Percentiles rank a stretch among this genome's conserved stretches.
phyloP scores from a whole-genome alignment of 2,888 invertebrate genomes.

The Drosophila recens region DNA sequence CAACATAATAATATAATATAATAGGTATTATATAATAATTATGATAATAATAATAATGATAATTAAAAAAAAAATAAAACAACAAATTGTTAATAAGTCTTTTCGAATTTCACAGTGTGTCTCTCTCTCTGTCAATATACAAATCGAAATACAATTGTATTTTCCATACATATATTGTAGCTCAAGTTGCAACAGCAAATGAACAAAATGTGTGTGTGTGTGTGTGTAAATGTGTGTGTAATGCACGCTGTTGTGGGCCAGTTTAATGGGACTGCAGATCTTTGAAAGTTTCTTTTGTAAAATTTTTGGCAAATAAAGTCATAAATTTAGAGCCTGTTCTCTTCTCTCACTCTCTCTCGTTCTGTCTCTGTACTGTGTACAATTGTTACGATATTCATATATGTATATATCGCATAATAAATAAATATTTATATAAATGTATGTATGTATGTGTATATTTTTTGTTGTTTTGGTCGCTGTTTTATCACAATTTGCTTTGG shows the following conservation, averaged over 20 bases:
- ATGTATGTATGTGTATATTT: conserved; percentile 14
- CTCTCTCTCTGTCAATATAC: conserved; percentile 70
- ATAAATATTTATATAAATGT: conserved; percentile 21
- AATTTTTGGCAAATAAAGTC: conserved; percentile 11
- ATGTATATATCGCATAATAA: conserved; percentile 11
- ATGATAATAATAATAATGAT: conserved; percentile 47
- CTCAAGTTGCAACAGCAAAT: conserved; percentile 68
- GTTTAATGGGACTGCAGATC: conserved; percentile 12
- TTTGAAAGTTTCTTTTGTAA: background rate
- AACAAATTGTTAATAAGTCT: conserved; percentile 82
- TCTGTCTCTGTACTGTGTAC: background rate
- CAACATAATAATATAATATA: conserved; percentile 48
- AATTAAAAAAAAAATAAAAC: conserved; percentile 44
- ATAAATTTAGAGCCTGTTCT: conserved; percentile 47
- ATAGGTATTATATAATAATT: conserved; percentile 39
- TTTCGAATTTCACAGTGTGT: conserved; percentile 83
- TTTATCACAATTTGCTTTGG: conserved; percentile 62
- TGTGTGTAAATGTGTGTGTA: conserved; percentile 15
- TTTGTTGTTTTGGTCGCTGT: conserved; percentile 19
- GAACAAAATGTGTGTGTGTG: conserved; percentile 17
- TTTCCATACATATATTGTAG: conserved; percentile 35
- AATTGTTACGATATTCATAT: background rate
- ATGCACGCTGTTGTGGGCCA: conserved; percentile 22
- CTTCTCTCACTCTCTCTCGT: conserved; percentile 8
- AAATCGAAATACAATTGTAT: conserved; percentile 56